Evolutionary conservation across 2,113 vertebrate species (phyloP).

Genomic region (Chaetodon auriga): DNA sequence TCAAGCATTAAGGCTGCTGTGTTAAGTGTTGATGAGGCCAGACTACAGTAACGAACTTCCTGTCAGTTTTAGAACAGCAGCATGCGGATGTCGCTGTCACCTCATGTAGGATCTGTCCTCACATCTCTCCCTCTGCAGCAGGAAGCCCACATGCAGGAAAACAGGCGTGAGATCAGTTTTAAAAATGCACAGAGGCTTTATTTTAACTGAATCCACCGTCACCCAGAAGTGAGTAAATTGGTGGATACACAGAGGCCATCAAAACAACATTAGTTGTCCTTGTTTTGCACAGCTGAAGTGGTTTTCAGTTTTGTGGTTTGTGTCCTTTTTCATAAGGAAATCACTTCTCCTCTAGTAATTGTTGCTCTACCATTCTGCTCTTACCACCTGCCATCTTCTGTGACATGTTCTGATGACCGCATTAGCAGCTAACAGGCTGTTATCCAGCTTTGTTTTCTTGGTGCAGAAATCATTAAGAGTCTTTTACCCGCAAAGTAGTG

Average conservation of each 20-base stretch:
- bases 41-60: neutral
- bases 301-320: neutral
- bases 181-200: neutral
- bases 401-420: constrained; percentile 36
- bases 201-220: neutral
- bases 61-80: neutral
- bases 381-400: constrained; percentile 36
- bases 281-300: neutral
- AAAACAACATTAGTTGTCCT: neutral
- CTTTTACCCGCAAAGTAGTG: constrained; percentile 13
- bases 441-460: constrained; percentile 20
- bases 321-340: constrained; percentile 5
- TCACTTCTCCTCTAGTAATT: neutral
- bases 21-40: neutral
- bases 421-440: constrained; percentile 33
- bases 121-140: neutral
- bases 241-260: neutral
- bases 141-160: neutral
- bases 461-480: constrained; percentile 12
- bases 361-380: neutral
- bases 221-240: neutral
- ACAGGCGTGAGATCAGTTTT: neutral
- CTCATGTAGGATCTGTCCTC: neutral
- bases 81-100: neutral
- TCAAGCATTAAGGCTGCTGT: neutral